Evolutionary conservation across 2,113 vertebrate species (phyloP).

Genomic region (Dendrocopos noguchii): DNA sequence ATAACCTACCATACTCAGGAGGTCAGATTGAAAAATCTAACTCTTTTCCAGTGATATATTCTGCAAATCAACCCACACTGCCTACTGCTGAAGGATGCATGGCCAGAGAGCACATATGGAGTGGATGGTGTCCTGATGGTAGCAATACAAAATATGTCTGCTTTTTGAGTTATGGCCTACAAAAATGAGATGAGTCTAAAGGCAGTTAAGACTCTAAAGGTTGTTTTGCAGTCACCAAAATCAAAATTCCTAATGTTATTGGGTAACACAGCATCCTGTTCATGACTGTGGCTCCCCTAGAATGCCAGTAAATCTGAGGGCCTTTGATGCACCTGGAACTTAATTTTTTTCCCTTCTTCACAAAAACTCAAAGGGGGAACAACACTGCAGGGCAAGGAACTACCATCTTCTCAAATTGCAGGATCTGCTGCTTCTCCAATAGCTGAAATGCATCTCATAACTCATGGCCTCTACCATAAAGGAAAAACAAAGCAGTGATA

Average conservation of each 20-base stretch:
- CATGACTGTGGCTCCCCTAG: not conserved
- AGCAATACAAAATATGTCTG: not conserved
- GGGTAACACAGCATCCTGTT: not conserved
- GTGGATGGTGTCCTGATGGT: accelerated
- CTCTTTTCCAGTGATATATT: not conserved
- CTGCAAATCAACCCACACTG: not conserved
- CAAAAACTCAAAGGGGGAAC: not conserved
- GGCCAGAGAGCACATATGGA: not conserved
- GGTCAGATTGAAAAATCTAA: not conserved
- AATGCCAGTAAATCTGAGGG: not conserved
- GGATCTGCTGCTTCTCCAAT: not conserved
- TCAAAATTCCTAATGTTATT: not conserved
- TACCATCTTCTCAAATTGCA: not conserved
- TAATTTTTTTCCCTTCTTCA: not conserved
- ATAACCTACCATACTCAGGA: not conserved
- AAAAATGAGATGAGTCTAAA: not conserved
- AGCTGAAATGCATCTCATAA: not conserved
- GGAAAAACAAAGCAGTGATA: not conserved
- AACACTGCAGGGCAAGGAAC: not conserved
- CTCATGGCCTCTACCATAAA: not conserved
- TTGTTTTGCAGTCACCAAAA: not conserved
- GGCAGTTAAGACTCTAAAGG: not conserved
- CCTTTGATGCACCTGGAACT: not conserved
- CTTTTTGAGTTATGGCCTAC: not conserved
- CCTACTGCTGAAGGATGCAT: not conserved